A percentile compares a stretch with the other conserved stretches of the same genome.
Evolutionary conservation across 2,888 invertebrate genomes (phyloP).

Genomic region (Heliconius ethilla): DNA sequence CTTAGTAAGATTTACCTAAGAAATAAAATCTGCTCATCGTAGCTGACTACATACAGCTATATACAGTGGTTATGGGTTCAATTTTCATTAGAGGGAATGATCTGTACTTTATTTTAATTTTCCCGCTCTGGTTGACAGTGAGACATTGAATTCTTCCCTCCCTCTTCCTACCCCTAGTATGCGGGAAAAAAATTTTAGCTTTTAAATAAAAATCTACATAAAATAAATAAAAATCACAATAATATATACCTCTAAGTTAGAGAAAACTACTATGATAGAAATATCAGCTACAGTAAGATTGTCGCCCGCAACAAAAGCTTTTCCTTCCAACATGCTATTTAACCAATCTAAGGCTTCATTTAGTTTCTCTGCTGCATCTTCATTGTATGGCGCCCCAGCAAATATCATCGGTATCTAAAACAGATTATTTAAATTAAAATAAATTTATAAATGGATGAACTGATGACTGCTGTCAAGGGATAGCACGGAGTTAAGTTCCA

Average conservation of each 20-base stretch:
- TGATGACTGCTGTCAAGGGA: too few species aligned
- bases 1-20: too few species aligned
- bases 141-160: background rate
- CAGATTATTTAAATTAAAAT: conserved; percentile 1
- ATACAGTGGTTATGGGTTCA: background rate
- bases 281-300: conserved; percentile 87
- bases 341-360: conserved; percentile 83
- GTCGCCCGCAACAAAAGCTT: conserved; percentile 85
- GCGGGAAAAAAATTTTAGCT: too few species aligned
- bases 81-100: background rate
- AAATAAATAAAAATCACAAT: background rate
- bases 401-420: conserved; percentile 78
- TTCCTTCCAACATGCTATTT: conserved; percentile 81
- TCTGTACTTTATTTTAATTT: background rate
- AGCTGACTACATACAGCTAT: background rate
- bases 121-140: background rate
- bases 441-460: background rate
- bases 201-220: background rate
- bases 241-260: conserved; percentile 81
- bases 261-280: conserved; percentile 82
- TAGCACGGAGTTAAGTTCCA: background rate
- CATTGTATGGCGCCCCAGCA: conserved; percentile 64
- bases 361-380: conserved; percentile 76
- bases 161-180: background rate
- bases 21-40: too few species aligned